phyloP scores from a whole-genome alignment of 2,888 invertebrate genomes.

The Dryocosmus kuriphilus region DNA sequence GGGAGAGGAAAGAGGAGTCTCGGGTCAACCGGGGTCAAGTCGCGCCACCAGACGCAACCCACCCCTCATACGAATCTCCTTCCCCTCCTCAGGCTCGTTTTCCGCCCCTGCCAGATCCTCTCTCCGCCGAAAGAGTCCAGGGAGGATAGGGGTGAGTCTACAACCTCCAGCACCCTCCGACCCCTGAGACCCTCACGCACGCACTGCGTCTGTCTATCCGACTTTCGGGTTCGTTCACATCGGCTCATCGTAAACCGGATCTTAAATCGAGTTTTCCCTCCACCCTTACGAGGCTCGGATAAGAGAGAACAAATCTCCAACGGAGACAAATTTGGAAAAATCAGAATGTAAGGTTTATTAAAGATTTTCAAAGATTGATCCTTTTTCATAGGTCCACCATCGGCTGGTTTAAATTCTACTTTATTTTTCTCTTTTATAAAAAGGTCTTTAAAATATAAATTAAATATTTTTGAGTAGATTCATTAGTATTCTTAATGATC shows the following conservation, averaged over 20 bases:
- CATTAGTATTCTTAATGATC: too few species aligned
- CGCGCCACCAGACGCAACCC: constrained; percentile 77
- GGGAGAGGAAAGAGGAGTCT: constrained; percentile 53
- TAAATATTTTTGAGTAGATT: too few species aligned
- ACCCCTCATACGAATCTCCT: constrained; percentile 72
- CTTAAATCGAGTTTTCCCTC: constrained; percentile 31
- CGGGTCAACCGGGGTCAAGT: constrained; percentile 76
- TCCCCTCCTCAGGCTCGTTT: constrained; percentile 62
- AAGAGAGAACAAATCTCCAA: background rate
- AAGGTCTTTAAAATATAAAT: too few species aligned
- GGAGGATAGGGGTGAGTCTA: constrained; percentile 28
- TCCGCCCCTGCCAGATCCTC: constrained; percentile 57
- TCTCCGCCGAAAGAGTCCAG: constrained; percentile 50
- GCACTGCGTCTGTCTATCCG: constrained; percentile 60
- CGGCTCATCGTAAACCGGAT: constrained; percentile 41
- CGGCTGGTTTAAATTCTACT: background rate
- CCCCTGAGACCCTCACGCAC: constrained; percentile 55
- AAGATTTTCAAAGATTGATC: background rate
- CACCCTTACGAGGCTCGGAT: background rate
- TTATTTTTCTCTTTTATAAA: too few species aligned
- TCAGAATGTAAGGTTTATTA: background rate
- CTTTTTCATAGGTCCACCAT: too few species aligned
- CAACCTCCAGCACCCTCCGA: constrained; percentile 27
- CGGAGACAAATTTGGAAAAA: background rate
- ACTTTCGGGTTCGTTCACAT: constrained; percentile 62